These are phyloP conservation scores for Verasper variegatus DNA, from an alignment of 2,113 vertebrate genomes.

Conservation along the genomic window DNA sequence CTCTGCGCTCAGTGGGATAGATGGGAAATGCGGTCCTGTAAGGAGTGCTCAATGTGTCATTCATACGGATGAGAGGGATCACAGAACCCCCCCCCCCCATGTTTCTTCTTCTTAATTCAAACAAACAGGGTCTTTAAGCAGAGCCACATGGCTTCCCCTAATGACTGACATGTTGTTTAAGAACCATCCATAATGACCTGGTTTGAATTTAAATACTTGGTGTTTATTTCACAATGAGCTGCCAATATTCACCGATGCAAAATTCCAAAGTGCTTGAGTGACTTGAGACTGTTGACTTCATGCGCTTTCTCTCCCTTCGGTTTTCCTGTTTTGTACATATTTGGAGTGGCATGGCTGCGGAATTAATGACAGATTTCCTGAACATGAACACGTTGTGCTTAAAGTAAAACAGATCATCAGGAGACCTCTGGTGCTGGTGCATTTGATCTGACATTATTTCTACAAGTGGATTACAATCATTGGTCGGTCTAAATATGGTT, in stretches of 20 bases:
- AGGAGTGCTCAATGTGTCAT: conserved; percentile 45
- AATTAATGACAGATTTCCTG: conserved; percentile 68
- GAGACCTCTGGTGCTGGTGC: conserved; percentile 28
- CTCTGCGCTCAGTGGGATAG: conserved; percentile 13
- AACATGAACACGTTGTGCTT: conserved; percentile 35
- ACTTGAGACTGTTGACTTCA: conserved; percentile 66
- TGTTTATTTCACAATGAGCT: conserved; percentile 77
- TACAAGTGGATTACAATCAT: conserved; percentile 35
- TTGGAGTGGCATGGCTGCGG: conserved; percentile 46
- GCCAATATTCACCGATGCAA: conserved; percentile 73
- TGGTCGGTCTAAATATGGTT: conserved; percentile 6
- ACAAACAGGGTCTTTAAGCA: conserved; percentile 78
- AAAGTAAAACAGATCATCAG: conserved; percentile 43
- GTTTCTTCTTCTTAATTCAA: conserved; percentile 74
- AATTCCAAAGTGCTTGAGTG: conserved; percentile 69
- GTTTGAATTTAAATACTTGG: conserved; percentile 74
- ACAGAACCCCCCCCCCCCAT: conserved; percentile 37
- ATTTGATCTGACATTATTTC: conserved; percentile 20
- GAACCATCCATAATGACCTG: conserved; percentile 78
- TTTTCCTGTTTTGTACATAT: conserved; percentile 63
- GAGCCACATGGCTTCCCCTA: conserved; percentile 79
- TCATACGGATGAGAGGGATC: conserved; percentile 59
- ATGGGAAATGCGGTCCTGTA: conserved; percentile 41
- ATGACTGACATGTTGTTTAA: conserved; percentile 84
- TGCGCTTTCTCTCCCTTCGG: conserved; percentile 41